Evolutionary conservation across 2,888 invertebrate species (phyloP), one percentile per base, ranked within the genome.

Genomic region (Girardia tigrina): DNA sequence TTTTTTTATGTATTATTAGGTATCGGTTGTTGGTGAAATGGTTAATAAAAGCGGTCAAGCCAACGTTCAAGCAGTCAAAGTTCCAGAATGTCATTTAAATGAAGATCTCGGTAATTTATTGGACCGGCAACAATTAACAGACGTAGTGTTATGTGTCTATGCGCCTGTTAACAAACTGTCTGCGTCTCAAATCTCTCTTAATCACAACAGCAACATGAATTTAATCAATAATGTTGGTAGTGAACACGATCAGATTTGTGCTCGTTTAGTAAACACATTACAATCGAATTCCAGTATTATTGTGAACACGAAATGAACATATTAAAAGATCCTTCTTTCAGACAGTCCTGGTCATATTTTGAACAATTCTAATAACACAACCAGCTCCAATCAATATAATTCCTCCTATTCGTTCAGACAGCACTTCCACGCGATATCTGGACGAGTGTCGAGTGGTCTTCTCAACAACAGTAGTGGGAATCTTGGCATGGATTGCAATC

Each of bases 41-140:
- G 94, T 97, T 82, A 98, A 98, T 88, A 92, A 97, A 82, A 94
- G 94, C 81, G 97, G 97, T 79, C 97, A 98, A 87, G 93, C 93
- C 82, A 95, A 93, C 86, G 92, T 94, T 82, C 90, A 94, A 81
- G 94, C 94, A 86, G 95, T 95, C 86, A 94, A 94, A 88, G 87
- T 98, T 90, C 88, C 90, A 89, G 85, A 88, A 90, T 86, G 86
- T 80, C 81, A 84, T 69, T 81, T 87, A 69, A 91, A 94, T 42
- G 95, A 97, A 81, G 97, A 98, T 86, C 87, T 97, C 83, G 94
- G 93, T 74, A 89, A 90, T 80, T 88, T 98, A 78, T 97, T 98
- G 84, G 97, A 98, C 86, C 91, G 92, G 85, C 92, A 94, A 86
- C 90, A 92, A 86, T 97, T 95, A 86, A 93, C 93, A 82, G 98